Evolutionary conservation across 2,797 vertebrate species (phyloP).

Genomic region (Lepidocolaptes lacrymiger): DNA sequence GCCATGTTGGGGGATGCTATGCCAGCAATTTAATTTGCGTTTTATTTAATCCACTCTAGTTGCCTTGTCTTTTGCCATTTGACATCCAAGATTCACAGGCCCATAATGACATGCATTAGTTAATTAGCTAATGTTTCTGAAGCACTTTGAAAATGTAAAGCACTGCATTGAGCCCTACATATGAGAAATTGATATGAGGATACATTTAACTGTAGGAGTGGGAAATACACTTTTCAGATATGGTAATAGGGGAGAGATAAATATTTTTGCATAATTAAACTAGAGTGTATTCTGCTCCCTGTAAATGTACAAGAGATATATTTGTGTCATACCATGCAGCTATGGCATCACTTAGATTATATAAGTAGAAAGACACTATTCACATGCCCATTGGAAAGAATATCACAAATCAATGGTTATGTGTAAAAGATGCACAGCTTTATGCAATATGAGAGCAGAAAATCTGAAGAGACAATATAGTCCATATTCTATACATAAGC

Average conservation of each 20-base stretch:
- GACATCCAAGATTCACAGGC: constrained; percentile 45
- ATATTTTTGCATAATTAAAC: constrained; percentile 57
- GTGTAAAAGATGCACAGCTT: neutral
- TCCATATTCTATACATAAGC: neutral
- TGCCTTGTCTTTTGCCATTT: constrained; percentile 40
- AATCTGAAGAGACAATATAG: neutral
- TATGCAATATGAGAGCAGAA: neutral
- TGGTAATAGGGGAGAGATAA: constrained; percentile 30
- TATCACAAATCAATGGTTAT: neutral
- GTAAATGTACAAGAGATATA: neutral
- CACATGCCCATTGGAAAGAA: neutral
- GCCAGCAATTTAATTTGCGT: neutral
- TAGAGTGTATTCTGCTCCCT: neutral
- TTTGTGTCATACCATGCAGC: neutral
- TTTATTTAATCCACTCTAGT: constrained; percentile 14
- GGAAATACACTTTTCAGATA: constrained; percentile 35
- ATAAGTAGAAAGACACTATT: neutral
- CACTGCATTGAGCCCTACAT: neutral
- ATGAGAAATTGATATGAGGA: constrained; percentile 60
- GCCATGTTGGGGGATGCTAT: neutral
- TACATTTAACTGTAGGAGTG: constrained; percentile 22
- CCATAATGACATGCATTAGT: constrained; percentile 50
- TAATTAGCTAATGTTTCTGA: constrained; percentile 62
- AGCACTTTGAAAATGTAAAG: constrained; percentile 56
- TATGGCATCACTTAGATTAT: neutral